Evolutionary conservation across 2,888 invertebrate species (phyloP).

Genomic region (Pilophorus perplexus): DNA sequence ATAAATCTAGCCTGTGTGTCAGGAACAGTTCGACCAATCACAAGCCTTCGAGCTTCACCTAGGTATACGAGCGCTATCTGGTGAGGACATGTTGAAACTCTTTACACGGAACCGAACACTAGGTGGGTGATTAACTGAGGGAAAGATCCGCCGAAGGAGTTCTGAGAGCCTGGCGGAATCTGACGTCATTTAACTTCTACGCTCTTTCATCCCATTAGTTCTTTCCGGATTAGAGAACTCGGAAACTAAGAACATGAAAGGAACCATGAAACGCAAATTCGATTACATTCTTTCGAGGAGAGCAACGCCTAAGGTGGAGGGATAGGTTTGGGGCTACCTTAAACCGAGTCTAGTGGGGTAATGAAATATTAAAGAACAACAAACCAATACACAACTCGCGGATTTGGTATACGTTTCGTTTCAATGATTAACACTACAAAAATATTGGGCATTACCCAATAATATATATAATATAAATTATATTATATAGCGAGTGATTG

Average conservation of each 20-base stretch:
- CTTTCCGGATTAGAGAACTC: neutral
- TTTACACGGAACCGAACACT: slow-evolving; percentile 30
- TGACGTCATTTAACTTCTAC: neutral
- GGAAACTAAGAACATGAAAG: neutral
- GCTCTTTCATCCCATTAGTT: neutral
- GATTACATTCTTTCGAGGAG: too few species aligned
- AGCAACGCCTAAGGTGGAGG: neutral
- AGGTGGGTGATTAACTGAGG: slow-evolving; percentile 30
- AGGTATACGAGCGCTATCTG: slow-evolving; percentile 38
- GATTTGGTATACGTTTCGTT: too few species aligned
- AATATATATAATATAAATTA: too few species aligned
- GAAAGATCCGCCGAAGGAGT: neutral
- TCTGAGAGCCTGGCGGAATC: neutral
- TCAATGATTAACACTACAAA: too few species aligned
- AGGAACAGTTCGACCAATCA: slow-evolving; percentile 41
- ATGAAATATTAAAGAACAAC: too few species aligned
- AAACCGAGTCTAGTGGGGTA: too few species aligned
- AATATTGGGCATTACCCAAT: too few species aligned
- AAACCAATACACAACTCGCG: too few species aligned
- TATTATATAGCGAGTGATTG: too few species aligned
- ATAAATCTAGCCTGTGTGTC: slow-evolving; percentile 36
- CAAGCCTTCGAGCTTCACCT: slow-evolving; percentile 20
- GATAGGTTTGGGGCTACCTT: too few species aligned
- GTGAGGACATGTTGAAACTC: slow-evolving; percentile 40
- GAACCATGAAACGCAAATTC: neutral